These are phyloP conservation scores for Echinometra lucunter DNA, from an alignment of 53 echinoderm and acorn worm species.

Conservation along the genomic window DNA sequence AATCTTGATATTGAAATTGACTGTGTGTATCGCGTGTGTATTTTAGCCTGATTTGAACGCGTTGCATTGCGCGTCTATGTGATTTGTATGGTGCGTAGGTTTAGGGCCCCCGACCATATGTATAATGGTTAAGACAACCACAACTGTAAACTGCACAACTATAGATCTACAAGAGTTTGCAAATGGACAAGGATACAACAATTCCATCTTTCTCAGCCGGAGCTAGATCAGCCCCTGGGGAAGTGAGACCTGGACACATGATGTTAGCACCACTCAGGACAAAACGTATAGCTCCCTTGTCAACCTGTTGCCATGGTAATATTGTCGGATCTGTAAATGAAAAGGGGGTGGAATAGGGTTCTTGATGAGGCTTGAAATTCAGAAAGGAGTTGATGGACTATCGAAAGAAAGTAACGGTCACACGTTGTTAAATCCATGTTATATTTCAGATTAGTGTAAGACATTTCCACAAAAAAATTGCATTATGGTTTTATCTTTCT, in stretches of 20 bases:
- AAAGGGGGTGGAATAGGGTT: background rate
- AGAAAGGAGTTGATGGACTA: background rate
- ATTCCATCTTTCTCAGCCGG: conserved; percentile 80
- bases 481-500: too few relatives aligned
- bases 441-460: background rate
- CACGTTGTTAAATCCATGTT: too few relatives aligned
- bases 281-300: conserved; percentile 95
- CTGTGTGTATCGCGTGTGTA: too few relatives aligned
- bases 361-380: background rate
- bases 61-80: too few relatives aligned
- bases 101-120: too few relatives aligned
- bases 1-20: too few relatives aligned
- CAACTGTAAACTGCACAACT: too few relatives aligned
- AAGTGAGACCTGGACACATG: conserved; percentile 99
- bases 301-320: conserved; percentile 89
- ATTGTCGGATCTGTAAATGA: conserved; percentile 81
- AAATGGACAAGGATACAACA: conserved; percentile 98
- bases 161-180: background rate
- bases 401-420: too few relatives aligned
- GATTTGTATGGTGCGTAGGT: too few relatives aligned
- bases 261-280: conserved; percentile 97
- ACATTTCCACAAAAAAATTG: background rate
- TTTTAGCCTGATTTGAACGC: too few relatives aligned
- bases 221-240: conserved; percentile 85
- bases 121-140: too few relatives aligned